Evolutionary conservation across 2,113 vertebrate genomes (phyloP).

Genomic region (Conger conger): DNA sequence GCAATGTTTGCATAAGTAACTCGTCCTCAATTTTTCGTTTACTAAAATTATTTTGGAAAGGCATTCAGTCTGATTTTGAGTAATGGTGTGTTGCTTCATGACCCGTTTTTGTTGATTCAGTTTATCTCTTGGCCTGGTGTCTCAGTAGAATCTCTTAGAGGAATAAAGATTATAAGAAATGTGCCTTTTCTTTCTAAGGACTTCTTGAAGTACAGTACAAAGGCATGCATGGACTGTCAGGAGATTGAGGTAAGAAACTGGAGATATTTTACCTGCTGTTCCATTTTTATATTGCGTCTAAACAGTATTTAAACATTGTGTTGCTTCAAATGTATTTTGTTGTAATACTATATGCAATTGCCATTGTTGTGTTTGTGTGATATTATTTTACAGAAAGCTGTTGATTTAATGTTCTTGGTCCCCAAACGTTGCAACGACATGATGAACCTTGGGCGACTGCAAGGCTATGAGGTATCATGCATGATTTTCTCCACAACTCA

Average conservation of each 20-base stretch:
- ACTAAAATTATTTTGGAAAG: too few species aligned
- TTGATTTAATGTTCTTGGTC: constrained; percentile 96
- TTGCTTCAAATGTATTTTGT: neutral
- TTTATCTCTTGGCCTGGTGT: too few species aligned
- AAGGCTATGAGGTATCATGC: constrained; percentile 88
- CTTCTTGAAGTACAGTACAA: constrained; percentile 89
- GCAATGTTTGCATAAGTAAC: too few species aligned
- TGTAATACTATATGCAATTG: neutral
- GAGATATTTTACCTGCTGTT: neutral
- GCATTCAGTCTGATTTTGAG: too few species aligned
- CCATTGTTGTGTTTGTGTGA: constrained; percentile 8
- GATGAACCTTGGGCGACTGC: constrained; percentile 97
- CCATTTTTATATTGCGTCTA: neutral
- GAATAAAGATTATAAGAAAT: neutral
- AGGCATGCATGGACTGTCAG: constrained; percentile 90
- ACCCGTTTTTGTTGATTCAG: too few species aligned
- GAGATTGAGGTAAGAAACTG: constrained; percentile 82
- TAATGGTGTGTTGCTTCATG: too few species aligned
- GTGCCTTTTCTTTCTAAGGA: constrained; percentile 70
- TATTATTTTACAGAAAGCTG: constrained; percentile 73
- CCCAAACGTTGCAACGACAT: constrained; percentile 98
- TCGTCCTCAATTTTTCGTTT: too few species aligned
- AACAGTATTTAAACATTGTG: neutral
- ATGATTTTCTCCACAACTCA: neutral
- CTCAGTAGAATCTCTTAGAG: neutral